Base-by-base conservation (phyloP, 2,797 vertebrate species). In the Hypotaenidia okinawae region DNA sequence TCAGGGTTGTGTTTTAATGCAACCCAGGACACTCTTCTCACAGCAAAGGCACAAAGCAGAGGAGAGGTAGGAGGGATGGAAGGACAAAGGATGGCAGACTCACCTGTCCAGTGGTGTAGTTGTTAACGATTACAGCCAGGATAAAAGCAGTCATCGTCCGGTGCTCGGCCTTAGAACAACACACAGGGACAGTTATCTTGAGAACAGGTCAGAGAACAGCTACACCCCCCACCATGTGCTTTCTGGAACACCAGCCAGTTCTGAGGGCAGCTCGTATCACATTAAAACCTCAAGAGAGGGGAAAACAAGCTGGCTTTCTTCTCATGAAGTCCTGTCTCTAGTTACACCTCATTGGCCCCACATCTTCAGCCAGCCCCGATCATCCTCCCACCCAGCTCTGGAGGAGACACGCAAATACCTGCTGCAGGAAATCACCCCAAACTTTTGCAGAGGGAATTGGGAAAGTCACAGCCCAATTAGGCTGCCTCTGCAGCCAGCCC, bases 101-200 rank as follows among this genome's bases (percentile, higher is more conserved):
- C 96, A 99, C 99, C 99, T 99, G 99, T 12, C 99, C 99, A 0
- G 99, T 99, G 96, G 97, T 99, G 96, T 99, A 99, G 97, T 98
- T 99, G 98, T 99, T 99, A 85, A 99, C 99, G 3, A 99, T 99
- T 47, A 99, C 99, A 22, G 99, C 99, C 83, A 99, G 97, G 86
- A 99, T 99, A 97, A 99, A 99, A 8, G 99, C 99, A 0, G 99
- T 99, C 99, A 99, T 99, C 1, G 99, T 99, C 77, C 99, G 98
- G 96, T 99, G 99, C 74, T 99, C 99, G 11, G 99, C 99, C 99
- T 99, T 66, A 37, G 91, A 96, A 89, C 80, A 93, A 59, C 1
- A 66, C 2, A 96, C 37, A 47, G 47, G 33, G 41, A 78, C 55
- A 28, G 55, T 73, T 19, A 94, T 18, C 84, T 37, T 32, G 59